phyloP scores from a whole-genome alignment of 2,888 invertebrate genomes.

The Meiosimyza platycephala region DNA sequence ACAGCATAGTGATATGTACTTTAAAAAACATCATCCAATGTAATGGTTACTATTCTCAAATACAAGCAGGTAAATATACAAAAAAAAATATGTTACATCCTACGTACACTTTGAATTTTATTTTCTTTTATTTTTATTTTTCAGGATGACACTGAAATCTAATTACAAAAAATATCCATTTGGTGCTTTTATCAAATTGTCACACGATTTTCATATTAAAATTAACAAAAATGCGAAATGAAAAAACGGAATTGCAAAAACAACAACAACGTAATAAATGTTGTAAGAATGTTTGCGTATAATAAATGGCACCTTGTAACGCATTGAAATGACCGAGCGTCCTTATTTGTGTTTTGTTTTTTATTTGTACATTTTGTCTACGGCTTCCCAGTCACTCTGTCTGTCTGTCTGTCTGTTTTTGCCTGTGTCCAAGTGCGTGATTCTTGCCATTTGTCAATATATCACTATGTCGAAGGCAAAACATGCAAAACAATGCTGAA shows the following conservation, averaged over 20 bases:
- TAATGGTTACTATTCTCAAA: too few relatives aligned
- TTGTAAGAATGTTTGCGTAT: neutral
- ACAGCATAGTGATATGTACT: too few relatives aligned
- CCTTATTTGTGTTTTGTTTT: constrained; percentile 4
- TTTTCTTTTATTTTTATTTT: neutral
- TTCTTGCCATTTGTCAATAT: neutral
- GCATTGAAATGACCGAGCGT: neutral
- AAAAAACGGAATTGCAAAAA: neutral
- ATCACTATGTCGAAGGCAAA: neutral
- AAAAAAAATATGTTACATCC: too few relatives aligned
- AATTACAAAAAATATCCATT: neutral
- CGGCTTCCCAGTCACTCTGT: too few relatives aligned
- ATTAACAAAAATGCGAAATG: neutral
- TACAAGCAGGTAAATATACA: too few relatives aligned
- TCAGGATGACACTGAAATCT: neutral
- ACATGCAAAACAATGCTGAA: neutral
- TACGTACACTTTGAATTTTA: too few relatives aligned
- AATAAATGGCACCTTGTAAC: constrained; percentile 27
- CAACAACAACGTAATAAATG: constrained; percentile 24
- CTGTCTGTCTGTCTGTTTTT: too few relatives aligned
- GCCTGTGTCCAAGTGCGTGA: neutral
- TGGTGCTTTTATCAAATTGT: constrained; percentile 21
- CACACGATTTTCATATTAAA: constrained; percentile 37
- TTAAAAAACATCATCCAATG: too few relatives aligned
- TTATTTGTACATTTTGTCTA: too few relatives aligned